A percentile compares a stretch with the other conserved stretches of the same genome.
phyloP scores from a whole-genome alignment of 1,140 invertebrate species.

The Ooceraea biroi region DNA sequence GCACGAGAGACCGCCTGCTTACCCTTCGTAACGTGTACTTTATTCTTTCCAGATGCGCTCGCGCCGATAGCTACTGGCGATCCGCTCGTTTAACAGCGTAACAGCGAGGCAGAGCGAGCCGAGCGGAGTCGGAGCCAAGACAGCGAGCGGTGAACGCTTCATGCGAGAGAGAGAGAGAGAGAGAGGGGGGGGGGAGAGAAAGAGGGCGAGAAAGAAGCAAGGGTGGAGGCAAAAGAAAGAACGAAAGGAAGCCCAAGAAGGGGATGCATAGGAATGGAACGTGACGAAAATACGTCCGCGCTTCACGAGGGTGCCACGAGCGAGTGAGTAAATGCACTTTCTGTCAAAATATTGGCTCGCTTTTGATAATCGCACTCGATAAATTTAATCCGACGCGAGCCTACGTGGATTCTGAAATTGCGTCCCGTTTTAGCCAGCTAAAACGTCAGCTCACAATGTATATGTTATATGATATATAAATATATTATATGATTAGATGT shows the following conservation, averaged over 20 bases:
- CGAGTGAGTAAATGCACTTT: conserved; percentile 37
- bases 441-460: too few relatives aligned
- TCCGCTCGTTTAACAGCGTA: conserved; percentile 83
- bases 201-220: conserved; percentile 24
- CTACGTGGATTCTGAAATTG: too few relatives aligned
- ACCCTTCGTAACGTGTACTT: conserved; percentile 79
- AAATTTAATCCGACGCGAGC: neutral
- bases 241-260: neutral
- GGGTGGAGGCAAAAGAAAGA: conserved; percentile 49
- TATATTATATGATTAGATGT: too few relatives aligned
- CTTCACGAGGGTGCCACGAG: conserved; percentile 29
- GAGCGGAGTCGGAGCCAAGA: too few relatives aligned
- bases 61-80: conserved; percentile 81
- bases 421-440: too few relatives aligned
- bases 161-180: neutral
- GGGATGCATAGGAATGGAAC: conserved; percentile 57
- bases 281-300: conserved; percentile 58
- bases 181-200: neutral
- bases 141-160: conserved; percentile 58
- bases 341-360: conserved; percentile 34
- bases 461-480: too few relatives aligned
- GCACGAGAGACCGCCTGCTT: conserved; percentile 77
- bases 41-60: conserved; percentile 78
- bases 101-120: conserved; percentile 69
- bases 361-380: neutral